A percentile compares a stretch with the other conserved stretches of the same genome.
phyloP scores from a whole-genome alignment of 1,140 invertebrate genomes.

The Caenorhabditis inopinata region DNA sequence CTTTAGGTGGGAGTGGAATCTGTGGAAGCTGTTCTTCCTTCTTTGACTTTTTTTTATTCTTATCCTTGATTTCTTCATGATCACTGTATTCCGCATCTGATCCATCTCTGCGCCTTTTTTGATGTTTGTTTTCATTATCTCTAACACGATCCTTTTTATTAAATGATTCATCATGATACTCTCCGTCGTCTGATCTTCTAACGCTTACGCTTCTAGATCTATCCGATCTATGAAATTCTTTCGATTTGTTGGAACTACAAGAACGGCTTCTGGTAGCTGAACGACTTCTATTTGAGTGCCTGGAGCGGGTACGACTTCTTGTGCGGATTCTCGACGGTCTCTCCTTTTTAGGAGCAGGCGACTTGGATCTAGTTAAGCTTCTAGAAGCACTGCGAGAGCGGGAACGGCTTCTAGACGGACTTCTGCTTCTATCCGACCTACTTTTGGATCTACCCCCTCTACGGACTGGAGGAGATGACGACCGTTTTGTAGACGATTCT shows the following conservation, averaged over 20 bases:
- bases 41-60: background rate
- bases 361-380: background rate
- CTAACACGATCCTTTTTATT: too few relatives aligned
- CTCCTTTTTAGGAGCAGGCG: too few relatives aligned
- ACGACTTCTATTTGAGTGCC: too few relatives aligned
- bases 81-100: background rate
- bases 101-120: background rate
- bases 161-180: too few relatives aligned
- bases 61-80: background rate
- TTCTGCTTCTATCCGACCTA: background rate
- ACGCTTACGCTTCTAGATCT: background rate
- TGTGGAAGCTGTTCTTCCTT: background rate
- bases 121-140: too few relatives aligned
- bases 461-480: background rate
- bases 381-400: background rate
- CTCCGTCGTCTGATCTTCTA: background rate
- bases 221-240: background rate
- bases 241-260: background rate
- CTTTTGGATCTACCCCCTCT: background rate
- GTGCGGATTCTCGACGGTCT: background rate
- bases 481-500: background rate
- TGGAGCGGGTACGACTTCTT: background rate
- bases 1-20: background rate
- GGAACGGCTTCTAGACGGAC: background rate
- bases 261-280: background rate